Conservation (phyloP, 2,888 invertebrate species). For the Ditula angustiorana region DNA sequence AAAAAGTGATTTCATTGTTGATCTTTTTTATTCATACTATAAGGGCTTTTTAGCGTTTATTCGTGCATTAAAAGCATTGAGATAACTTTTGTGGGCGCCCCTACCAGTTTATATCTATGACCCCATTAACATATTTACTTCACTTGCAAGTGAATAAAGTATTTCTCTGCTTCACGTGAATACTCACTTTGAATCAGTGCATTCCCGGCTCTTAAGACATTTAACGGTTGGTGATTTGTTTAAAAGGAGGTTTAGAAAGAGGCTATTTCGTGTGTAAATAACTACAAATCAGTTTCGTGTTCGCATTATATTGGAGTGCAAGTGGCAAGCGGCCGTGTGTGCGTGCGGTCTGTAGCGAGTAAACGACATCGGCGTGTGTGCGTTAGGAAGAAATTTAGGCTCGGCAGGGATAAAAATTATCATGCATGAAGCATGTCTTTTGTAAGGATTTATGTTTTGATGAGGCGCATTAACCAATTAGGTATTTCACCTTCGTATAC, state of each 20-base stretch:
- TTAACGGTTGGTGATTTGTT: conserved; percentile 48
- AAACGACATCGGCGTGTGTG: conserved; percentile 55
- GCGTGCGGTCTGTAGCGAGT: conserved; percentile 46
- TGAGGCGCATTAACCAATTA: conserved; percentile 74
- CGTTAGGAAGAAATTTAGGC: conserved; percentile 78
- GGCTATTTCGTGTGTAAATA: conserved; percentile 55
- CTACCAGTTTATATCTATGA: conserved; percentile 24
- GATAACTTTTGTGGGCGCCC: conserved; percentile 27
- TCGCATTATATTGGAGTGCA: conserved; percentile 56
- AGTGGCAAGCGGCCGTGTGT: conserved; percentile 43
- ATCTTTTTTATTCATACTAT: conserved; percentile 27
- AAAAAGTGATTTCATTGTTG: conserved; percentile 18
- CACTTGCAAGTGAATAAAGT: conserved; percentile 56
- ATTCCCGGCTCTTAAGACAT: conserved; percentile 49
- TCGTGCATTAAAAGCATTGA: conserved; percentile 13
- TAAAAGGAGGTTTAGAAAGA: conserved; percentile 56
- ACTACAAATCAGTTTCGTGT: conserved; percentile 56
- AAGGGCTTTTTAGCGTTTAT: conserved; percentile 28
- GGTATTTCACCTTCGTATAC: conserved; percentile 82
- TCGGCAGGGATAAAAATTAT: conserved; percentile 76
- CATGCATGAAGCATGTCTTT: conserved; percentile 56
- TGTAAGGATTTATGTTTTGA: conserved; percentile 70
- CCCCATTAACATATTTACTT: conserved; percentile 41
- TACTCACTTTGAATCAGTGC: conserved; percentile 49
- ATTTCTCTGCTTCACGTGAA: conserved; percentile 52